Percentiles rank a stretch among this genome's conserved stretches.
These are phyloP conservation scores for Bucco capensis DNA, from an alignment of 2,113 vertebrate genomes.

Conservation along the genomic window DNA sequence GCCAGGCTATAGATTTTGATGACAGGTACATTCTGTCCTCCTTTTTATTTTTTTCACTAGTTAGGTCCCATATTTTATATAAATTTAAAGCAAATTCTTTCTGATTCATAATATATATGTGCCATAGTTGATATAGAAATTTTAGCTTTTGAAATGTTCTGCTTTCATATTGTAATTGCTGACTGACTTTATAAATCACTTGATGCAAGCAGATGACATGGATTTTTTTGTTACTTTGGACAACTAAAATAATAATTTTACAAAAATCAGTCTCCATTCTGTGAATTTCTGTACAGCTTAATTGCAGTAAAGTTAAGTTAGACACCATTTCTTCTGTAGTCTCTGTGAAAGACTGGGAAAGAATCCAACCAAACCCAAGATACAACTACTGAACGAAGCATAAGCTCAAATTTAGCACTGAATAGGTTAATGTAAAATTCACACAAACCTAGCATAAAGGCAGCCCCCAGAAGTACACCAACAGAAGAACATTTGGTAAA, in stretches of 20 bases:
- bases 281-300: neutral
- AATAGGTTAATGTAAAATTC: neutral
- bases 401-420: neutral
- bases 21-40: neutral
- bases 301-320: neutral
- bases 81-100: neutral
- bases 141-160: neutral
- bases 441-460: neutral
- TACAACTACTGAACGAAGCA: neutral
- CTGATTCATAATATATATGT: neutral
- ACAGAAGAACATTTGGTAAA: neutral
- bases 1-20: neutral
- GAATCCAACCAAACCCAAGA: neutral
- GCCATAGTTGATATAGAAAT: neutral
- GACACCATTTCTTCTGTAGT: neutral
- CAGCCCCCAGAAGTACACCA: neutral
- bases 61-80: neutral
- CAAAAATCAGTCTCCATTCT: neutral
- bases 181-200: neutral
- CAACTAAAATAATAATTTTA: neutral
- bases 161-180: neutral
- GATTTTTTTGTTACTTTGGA: neutral
- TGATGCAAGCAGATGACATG: neutral
- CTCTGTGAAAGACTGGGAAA: neutral
- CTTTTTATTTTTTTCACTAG: neutral